Evolutionary conservation across 1,140 invertebrate species (phyloP), one percentile per base, ranked within the genome.

Genomic region (Ceratoteleas bidentatus): DNA sequence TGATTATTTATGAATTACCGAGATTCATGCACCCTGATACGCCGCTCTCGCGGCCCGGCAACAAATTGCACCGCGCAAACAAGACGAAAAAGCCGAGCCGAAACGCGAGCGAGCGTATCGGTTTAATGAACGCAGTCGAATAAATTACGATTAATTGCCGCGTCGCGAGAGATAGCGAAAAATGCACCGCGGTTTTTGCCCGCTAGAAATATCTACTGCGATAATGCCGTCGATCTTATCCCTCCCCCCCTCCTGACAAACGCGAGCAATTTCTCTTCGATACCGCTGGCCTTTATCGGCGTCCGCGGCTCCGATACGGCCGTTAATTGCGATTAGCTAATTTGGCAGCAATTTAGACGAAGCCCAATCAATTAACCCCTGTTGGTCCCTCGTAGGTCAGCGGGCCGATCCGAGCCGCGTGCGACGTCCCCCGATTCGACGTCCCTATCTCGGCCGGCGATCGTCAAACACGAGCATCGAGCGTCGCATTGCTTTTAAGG

Each of bases 381-480:
- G 78, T 77, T 75, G 81, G 75, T 78, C 68, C 43, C 56, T 58
- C 61, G 24, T 78, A 72, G 62, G 80, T 85, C 72, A 76, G 61
- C 50, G 16, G 68, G 53, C 68, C 24, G 62, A 54, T 50, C 70
- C 62, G 64, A 82, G 64, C 68, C 32, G 10, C 24, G 61, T 62
- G 61, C 57, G 73, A 57, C 75, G 70, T 79, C 60, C 52, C 56
- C 52, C 43, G 68, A 77, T 34, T 56, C 61, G 61, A 77, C 73
- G 65, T 79, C 60, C 60, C 74, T 84, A 84, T 85, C 83, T 81
- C 72, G 43, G 61, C 43, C 81, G 85, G 79, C 76, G 66, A 86
- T 81, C 84, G 84, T 87, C 85, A 86, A 86, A 85, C 83, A 82
- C 65, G 80, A 78, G 77, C 80, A 70, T 81, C 76, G 58, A 68